Percentiles rank a stretch among this genome's conserved stretches.
Conservation (phyloP, 2,113 vertebrate species). For the Arizona elegans region DNA sequence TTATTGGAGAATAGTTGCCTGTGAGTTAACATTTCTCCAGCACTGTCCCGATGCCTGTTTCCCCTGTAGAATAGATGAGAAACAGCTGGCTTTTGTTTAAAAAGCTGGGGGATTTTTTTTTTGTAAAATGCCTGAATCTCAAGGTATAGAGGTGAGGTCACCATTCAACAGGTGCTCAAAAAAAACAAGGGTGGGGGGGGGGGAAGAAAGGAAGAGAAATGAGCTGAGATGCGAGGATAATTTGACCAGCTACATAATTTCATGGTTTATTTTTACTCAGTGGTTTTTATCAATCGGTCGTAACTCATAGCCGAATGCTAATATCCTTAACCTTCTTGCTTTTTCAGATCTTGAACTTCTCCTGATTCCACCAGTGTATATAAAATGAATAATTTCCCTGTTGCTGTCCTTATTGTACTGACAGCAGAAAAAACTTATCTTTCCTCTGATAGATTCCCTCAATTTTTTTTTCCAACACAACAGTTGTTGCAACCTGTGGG, state of each 20-base stretch:
- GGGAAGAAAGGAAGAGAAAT: slow-evolving; percentile 38
- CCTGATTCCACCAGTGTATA: slow-evolving; percentile 15
- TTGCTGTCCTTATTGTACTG: background rate
- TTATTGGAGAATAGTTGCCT: slow-evolving; percentile 66
- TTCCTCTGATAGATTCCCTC: slow-evolving; percentile 16
- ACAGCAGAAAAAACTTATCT: background rate
- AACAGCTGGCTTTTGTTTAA: slow-evolving; percentile 75
- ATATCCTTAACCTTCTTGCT: slow-evolving; percentile 18
- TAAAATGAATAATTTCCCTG: slow-evolving; percentile 38
- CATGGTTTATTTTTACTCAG: background rate
- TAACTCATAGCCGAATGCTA: background rate
- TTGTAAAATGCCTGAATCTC: slow-evolving; percentile 61
- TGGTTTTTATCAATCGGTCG: background rate
- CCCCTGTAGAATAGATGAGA: slow-evolving; percentile 63
- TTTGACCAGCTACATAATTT: background rate
- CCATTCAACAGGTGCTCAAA: slow-evolving; percentile 74
- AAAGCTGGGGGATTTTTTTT: slow-evolving; percentile 65
- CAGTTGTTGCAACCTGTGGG: background rate
- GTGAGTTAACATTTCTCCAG: slow-evolving; percentile 66
- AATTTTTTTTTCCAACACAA: slow-evolving; percentile 24
- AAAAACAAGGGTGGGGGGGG: slow-evolving; percentile 36
- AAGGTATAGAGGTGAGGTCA: slow-evolving; percentile 73
- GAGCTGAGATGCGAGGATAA: slow-evolving; percentile 13
- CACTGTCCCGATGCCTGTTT: slow-evolving; percentile 55
- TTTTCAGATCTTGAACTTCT: slow-evolving; percentile 33